Base-by-base conservation (phyloP, 1,140 invertebrate species). In the Drosophila bipectinata region DNA sequence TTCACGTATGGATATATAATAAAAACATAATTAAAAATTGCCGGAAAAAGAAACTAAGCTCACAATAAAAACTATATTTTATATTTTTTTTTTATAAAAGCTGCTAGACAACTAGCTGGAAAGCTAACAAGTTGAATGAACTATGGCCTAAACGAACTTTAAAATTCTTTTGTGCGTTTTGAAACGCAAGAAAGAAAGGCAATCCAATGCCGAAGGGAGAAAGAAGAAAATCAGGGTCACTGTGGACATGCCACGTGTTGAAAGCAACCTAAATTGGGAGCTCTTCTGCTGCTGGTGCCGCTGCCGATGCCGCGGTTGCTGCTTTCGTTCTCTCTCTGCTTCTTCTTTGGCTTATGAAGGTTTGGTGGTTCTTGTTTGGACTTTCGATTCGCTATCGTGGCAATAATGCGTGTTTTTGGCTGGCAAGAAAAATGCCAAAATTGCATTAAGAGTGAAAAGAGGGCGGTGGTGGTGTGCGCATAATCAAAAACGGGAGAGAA, bases 211-310 rank as follows among this genome's bases (percentile, higher is more conserved):
- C 2, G 59, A 49, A 30, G 63, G 32, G 39, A 64, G 39, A 63
- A 66, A 68, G 30, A 30, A 48, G 34, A 64, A 73, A 75, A 64
- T 75, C 71, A 75, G 71, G 72, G 72, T 64, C 72, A 60, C 72
- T 41, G 44, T 62, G 39, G 68, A 41, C 68, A 21, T 73, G 83
- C 83, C 83, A 87, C 83, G 83, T 87, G 83, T 84, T 84, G 80
- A 79, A 79, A 61, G 60, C 63, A 53, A 55, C 45, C 59, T 39
- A 72, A 62, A 45, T 48, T 41, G 21, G 34, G 41, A 18, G 32
- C 9, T 55, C 7, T 37, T 37, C 34, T n/a, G 10, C 34, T 37
- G 34, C 10, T 4, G 34, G 3, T n/a, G 12, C 3, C 4, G 41
- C 14, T 37, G 34, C 10, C 10, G 34, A 10, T n/a, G 12, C 3